Conservation (phyloP, 2,888 invertebrate species). For the Cactoblastis cactorum region DNA sequence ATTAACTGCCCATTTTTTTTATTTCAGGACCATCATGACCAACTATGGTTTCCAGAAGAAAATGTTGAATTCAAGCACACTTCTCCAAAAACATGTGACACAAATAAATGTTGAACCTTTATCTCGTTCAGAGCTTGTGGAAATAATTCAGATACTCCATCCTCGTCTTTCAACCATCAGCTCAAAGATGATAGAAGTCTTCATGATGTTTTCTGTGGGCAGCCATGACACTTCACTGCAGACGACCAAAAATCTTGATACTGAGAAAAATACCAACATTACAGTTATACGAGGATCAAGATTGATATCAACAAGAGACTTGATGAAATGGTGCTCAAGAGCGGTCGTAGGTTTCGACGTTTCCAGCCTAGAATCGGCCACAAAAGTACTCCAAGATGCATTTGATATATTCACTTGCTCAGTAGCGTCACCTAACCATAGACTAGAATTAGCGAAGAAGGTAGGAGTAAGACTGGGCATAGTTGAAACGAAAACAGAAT, state of each 20-base stretch:
- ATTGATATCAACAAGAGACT: slow-evolving; percentile 90
- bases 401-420: slow-evolving; percentile 94
- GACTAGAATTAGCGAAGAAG: slow-evolving; percentile 83
- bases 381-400: slow-evolving; percentile 91
- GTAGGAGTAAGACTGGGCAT: slow-evolving; percentile 91
- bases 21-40: slow-evolving; percentile 79
- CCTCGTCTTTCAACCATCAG: slow-evolving; percentile 86
- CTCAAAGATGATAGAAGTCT: slow-evolving; percentile 89
- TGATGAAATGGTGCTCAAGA: slow-evolving; percentile 94
- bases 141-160: slow-evolving; percentile 84
- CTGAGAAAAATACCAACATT: slow-evolving; percentile 39
- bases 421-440: slow-evolving; percentile 81
- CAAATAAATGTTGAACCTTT: slow-evolving; percentile 90
- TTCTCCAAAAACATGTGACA: slow-evolving; percentile 90
- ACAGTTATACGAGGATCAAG: slow-evolving; percentile 75
- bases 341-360: slow-evolving; percentile 86
- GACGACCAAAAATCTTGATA: slow-evolving; percentile 43
- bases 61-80: slow-evolving; percentile 81
- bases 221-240: slow-evolving; percentile 77
- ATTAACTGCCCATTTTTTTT: neutral
- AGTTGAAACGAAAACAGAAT: slow-evolving; percentile 88
- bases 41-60: slow-evolving; percentile 81
- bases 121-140: slow-evolving; percentile 85
- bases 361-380: slow-evolving; percentile 82
- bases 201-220: slow-evolving; percentile 87